Base-by-base conservation (phyloP, 64 coral and sea anemone genomes). In the Hydrozoanthus tunicans region DNA sequence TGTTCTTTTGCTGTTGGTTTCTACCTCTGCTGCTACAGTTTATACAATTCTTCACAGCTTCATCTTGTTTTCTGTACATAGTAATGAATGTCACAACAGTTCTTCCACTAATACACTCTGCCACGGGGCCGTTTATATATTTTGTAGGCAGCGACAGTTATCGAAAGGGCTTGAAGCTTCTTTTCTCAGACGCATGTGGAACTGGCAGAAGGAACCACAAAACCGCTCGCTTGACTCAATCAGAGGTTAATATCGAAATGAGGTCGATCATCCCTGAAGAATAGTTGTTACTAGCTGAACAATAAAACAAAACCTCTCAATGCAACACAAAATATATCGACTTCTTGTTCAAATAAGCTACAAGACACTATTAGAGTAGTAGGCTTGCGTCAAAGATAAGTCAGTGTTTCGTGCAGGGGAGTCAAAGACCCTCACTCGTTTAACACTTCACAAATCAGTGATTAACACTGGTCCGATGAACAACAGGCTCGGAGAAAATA, bases 1-100 rank as follows among this genome's bases (percentile, higher is more conserved):
- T 81, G 3, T 81, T 81, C n/a, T 81, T 62, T 24, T 81, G 79
- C 61, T 55, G 79, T 11, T 81, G 79, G 79, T 81, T 81, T 10
- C 9, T 81, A 26, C 79, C 79, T 5, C 23, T 81, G 56, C 53
- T 81, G 15, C 79, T 81, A 26, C 79, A 81, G 61, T 25, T 81
- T 58, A 55, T 81, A 11, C 54, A 60, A 26, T 59, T 79, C 5
- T 81, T 81, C 58, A 62, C 79, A 81, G 79, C 56, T 12, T 26
- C 24, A 1, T 81, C 79, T 32, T 81, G 79, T 59, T 61, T 17
- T 3, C n/a, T 81, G 17, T 81, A 81, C 79, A 24, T 25, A 9
- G 79, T 58, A 60, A 81, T 81, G 56, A 15, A 81, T n/a, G 23
- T 81, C 4, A 15, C 79, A 59, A 27, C 79, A 5, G 79, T 81